These are phyloP conservation scores for Athene noctua DNA, from an alignment of 2,113 vertebrate species.

Conservation along the genomic window DNA sequence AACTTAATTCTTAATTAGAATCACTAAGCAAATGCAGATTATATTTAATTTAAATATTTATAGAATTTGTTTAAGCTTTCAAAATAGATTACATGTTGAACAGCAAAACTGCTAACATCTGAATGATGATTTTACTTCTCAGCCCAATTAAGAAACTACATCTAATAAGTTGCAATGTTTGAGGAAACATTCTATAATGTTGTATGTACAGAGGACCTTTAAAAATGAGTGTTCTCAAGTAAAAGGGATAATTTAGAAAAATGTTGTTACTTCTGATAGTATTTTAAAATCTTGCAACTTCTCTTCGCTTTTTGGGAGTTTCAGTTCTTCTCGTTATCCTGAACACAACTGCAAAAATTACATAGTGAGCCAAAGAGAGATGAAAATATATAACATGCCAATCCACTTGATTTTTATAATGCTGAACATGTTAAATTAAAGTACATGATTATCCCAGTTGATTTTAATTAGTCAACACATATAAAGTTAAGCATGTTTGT, in stretches of 20 bases:
- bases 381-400: not conserved
- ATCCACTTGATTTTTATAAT: not conserved
- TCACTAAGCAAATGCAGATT: not conserved
- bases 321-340: not conserved
- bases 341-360: not conserved
- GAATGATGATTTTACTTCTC: slow-evolving; percentile 22
- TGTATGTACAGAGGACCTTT: not conserved
- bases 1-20: slow-evolving; percentile 50
- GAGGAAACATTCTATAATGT: not conserved
- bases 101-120: not conserved
- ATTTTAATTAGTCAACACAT: not conserved
- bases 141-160: slow-evolving; percentile 1
- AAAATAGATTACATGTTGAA: not conserved
- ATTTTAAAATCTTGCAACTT: not conserved
- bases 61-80: slow-evolving; percentile 27
- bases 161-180: not conserved
- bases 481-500: not conserved
- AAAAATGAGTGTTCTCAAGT: not conserved
- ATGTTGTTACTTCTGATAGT: not conserved
- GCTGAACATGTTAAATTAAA: not conserved
- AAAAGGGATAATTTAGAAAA: not conserved
- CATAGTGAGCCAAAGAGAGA: not conserved
- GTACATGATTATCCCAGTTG: not conserved
- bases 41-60: slow-evolving; percentile 53
- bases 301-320: not conserved